Conservation (phyloP, 2,888 invertebrate genomes). For the Anarsia innoxiella region DNA sequence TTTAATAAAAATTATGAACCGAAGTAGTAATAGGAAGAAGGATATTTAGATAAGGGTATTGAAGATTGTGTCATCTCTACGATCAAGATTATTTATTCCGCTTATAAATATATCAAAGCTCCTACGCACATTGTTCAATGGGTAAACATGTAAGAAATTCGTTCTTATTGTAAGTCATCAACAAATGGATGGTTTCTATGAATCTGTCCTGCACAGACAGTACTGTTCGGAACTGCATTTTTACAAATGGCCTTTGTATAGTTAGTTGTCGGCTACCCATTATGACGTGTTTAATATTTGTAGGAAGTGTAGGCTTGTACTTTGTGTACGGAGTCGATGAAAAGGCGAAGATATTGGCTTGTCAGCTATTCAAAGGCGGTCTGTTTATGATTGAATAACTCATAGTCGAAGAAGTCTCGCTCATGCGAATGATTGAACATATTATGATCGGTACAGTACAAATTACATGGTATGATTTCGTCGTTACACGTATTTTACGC, state of each 20-base stretch:
- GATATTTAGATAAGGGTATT: no score
- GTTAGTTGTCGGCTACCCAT: constrained; percentile 42
- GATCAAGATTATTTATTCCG: no score
- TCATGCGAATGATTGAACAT: constrained; percentile 27
- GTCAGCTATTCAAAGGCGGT: constrained; percentile 41
- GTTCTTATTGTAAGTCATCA: constrained; percentile 47
- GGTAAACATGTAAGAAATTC: constrained; percentile 57
- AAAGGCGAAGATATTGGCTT: constrained; percentile 36
- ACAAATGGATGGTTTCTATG: constrained; percentile 41
- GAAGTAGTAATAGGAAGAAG: no score
- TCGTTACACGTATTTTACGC: no score
- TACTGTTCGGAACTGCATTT: constrained; percentile 28
- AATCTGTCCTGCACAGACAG: constrained; percentile 28
- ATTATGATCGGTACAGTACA: no score
- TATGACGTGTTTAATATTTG: constrained; percentile 48
- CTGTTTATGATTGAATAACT: constrained; percentile 35
- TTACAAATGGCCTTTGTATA: constrained; percentile 33
- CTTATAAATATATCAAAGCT: constrained; percentile 40
- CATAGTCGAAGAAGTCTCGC: constrained; percentile 25
- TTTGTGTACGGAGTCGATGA: constrained; percentile 26
- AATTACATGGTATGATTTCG: no score
- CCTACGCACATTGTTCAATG: constrained; percentile 56
- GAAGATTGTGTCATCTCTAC: no score
- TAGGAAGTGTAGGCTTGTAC: constrained; percentile 45
- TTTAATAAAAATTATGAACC: no score